Percentiles rank a stretch among this genome's conserved stretches.
phyloP scores from a whole-genome alignment of 2,888 invertebrate species.

The Drosophila histrio region DNA sequence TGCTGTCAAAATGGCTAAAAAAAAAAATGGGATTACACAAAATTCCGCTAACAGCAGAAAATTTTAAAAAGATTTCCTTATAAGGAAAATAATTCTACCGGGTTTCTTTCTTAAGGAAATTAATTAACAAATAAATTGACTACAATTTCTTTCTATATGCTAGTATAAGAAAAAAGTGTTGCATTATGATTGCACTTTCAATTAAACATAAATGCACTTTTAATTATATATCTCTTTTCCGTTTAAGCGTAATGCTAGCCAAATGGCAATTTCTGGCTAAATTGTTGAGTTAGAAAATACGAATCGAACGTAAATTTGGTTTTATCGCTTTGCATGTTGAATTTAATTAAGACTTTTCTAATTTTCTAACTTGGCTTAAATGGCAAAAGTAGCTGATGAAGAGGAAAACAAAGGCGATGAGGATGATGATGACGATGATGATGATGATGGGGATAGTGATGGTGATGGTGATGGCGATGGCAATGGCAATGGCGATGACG shows the following conservation, averaged over 20 bases:
- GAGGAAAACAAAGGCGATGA: not conserved
- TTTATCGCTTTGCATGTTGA: slow-evolving; percentile 69
- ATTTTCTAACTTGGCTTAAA: slow-evolving; percentile 52
- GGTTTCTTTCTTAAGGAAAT: no score
- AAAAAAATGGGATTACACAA: not conserved
- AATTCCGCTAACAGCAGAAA: not conserved
- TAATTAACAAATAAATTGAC: no score
- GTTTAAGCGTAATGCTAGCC: not conserved
- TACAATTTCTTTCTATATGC: no score
- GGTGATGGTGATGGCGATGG: not conserved
- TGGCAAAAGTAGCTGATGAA: slow-evolving; percentile 7
- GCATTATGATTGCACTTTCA: not conserved
- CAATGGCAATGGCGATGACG: slow-evolving; percentile 15
- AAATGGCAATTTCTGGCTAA: slow-evolving; percentile 7
- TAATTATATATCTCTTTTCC: not conserved
- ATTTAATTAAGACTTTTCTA: slow-evolving; percentile 71
- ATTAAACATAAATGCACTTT: slow-evolving; percentile 1
- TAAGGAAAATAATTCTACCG: no score
- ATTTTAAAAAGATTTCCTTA: not conserved
- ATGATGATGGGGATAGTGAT: not conserved
- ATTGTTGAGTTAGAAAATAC: slow-evolving; percentile 1
- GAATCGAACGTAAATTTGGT: slow-evolving; percentile 32
- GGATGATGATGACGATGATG: not conserved
- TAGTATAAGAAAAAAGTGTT: no score
- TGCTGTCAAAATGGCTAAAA: slow-evolving; percentile 10